A percentile compares a stretch with the other conserved stretches of the same genome.
Evolutionary conservation across 2,113 vertebrate species (phyloP).

Genomic region (Lepus timidus): DNA sequence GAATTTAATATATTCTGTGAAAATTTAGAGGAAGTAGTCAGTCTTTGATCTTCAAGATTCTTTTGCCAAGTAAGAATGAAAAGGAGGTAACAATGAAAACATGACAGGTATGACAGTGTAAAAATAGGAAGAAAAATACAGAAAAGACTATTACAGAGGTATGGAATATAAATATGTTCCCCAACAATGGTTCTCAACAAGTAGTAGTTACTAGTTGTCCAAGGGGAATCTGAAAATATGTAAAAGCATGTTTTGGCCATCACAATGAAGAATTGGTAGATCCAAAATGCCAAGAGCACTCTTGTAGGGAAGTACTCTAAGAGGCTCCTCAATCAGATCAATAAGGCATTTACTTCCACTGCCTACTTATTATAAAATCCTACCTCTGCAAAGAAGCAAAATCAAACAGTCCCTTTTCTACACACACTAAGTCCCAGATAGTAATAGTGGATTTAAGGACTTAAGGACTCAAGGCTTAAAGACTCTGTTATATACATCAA

Average conservation of each 20-base stretch:
- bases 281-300: neutral
- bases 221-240: conserved; percentile 15
- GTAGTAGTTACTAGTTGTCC: neutral
- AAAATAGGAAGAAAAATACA: neutral
- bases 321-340: neutral
- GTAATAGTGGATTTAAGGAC: neutral
- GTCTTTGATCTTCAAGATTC: conserved; percentile 37
- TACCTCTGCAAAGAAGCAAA: conserved; percentile 37
- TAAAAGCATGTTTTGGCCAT: neutral
- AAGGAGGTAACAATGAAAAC: conserved; percentile 48
- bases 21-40: neutral
- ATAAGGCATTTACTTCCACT: neutral
- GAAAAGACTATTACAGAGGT: neutral
- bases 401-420: neutral
- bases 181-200: conserved; percentile 38
- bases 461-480: neutral
- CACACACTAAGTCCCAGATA: neutral
- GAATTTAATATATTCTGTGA: neutral
- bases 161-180: conserved; percentile 12
- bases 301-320: neutral
- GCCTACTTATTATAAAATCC: neutral
- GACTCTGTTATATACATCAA: no score
- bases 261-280: neutral
- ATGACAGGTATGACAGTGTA: neutral
- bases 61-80: conserved; percentile 35